Conservation (phyloP, 2,888 invertebrate genomes). For the Vandiemenella viatica region DNA sequence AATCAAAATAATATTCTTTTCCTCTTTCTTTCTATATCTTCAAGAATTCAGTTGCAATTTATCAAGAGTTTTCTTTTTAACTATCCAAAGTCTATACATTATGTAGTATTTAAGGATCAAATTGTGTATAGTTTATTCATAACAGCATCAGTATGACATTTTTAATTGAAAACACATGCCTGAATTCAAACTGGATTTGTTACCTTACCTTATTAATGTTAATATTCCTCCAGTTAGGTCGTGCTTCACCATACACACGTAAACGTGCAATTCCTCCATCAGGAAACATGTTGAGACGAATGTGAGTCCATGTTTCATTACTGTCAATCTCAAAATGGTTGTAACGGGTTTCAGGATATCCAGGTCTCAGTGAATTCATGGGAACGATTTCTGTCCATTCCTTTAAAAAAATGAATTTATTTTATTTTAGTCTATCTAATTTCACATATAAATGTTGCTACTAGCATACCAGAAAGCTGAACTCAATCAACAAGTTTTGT, state of each 20-base stretch:
- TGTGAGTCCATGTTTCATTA: constrained; percentile 39
- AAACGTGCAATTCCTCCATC: constrained; percentile 48
- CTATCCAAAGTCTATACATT: no score
- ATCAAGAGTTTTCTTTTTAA: no score
- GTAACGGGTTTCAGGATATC: constrained; percentile 40
- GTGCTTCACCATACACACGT: constrained; percentile 39
- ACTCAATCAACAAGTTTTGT: no score
- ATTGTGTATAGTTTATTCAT: no score
- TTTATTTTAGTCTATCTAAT: background rate
- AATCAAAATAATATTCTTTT: no score
- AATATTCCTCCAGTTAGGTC: constrained; percentile 21
- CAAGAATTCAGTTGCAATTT: no score
- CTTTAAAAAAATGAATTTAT: constrained; percentile 28
- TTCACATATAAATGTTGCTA: background rate
- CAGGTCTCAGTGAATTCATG: constrained; percentile 36
- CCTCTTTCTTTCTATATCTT: no score
- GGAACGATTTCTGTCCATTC: constrained; percentile 42
- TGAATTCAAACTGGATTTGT: no score
- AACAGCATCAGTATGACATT: no score
- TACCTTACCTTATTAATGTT: background rate
- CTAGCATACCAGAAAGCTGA: no score
- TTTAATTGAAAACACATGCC: no score
- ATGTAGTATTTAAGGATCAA: no score
- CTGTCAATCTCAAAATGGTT: constrained; percentile 39
- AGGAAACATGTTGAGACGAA: constrained; percentile 45